A percentile compares a stretch with the other conserved stretches of the same genome.
Conservation (phyloP, 2,797 vertebrate genomes). For the Steatocranus sp. region DNA sequence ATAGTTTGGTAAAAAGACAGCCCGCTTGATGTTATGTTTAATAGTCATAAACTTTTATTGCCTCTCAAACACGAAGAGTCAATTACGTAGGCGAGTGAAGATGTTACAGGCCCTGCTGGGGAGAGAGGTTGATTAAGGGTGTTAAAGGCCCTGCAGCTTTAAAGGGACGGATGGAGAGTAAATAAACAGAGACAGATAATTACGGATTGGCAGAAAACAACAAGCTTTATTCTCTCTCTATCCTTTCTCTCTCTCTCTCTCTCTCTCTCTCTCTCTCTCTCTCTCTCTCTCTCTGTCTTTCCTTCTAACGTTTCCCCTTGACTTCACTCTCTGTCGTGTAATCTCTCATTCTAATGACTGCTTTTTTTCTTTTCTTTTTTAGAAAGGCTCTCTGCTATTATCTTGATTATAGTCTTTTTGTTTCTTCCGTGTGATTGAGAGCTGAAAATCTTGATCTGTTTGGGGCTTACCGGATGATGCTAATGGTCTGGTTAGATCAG, state of each 20-base stretch:
- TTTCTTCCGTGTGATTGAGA: neutral
- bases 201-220: constrained; percentile 57
- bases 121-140: constrained; percentile 72
- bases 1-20: constrained; percentile 70
- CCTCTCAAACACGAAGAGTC: constrained; percentile 74
- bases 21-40: constrained; percentile 75
- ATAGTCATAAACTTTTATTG: constrained; percentile 80
- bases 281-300: neutral
- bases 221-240: constrained; percentile 8
- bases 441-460: neutral
- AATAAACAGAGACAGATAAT: constrained; percentile 69
- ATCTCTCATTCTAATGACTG: neutral
- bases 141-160: constrained; percentile 66
- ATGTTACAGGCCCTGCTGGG: constrained; percentile 49
- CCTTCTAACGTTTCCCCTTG: neutral
- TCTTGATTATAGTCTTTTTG: neutral
- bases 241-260: neutral
- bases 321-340: neutral
- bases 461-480: neutral
- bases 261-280: too few relatives aligned
- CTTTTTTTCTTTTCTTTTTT: neutral
- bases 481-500: constrained; percentile 9
- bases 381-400: neutral
- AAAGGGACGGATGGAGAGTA: constrained; percentile 61
- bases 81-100: constrained; percentile 74